A percentile compares a stretch with the other conserved stretches of the same genome.
phyloP scores from a whole-genome alignment of 2,888 invertebrate genomes.

The Eretmocerus hayati region DNA sequence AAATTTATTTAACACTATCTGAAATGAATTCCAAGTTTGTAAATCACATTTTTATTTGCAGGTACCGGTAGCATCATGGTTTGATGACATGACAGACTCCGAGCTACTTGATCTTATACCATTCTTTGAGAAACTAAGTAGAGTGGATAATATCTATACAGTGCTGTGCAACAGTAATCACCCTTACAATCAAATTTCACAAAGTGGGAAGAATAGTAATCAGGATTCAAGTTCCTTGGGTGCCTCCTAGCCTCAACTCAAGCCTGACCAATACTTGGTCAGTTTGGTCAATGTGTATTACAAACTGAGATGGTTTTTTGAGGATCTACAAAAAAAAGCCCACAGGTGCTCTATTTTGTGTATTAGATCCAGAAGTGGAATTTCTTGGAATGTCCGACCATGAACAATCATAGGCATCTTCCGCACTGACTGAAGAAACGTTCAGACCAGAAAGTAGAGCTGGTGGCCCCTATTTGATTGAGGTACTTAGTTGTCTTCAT shows the following conservation, averaged over 20 bases:
- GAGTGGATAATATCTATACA: slow-evolving; percentile 94
- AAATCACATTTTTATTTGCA: slow-evolving; percentile 41
- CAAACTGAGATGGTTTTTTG: slow-evolving; percentile 38
- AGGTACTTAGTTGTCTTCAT: too few relatives aligned
- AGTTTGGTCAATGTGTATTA: slow-evolving; percentile 31
- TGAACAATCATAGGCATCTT: too few relatives aligned
- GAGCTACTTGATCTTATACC: slow-evolving; percentile 96
- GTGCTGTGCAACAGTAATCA: slow-evolving; percentile 89
- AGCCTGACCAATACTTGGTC: slow-evolving; percentile 35
- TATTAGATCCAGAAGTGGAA: not conserved
- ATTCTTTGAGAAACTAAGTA: slow-evolving; percentile 94
- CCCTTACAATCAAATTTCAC: slow-evolving; percentile 57
- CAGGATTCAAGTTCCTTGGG: slow-evolving; percentile 39
- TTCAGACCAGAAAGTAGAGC: too few relatives aligned
- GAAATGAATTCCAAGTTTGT: not conserved
- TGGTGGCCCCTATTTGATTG: too few relatives aligned
- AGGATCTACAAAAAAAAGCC: slow-evolving; percentile 36
- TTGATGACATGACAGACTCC: slow-evolving; percentile 97
- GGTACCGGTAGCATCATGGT: slow-evolving; percentile 99
- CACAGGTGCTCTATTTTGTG: slow-evolving; percentile 21
- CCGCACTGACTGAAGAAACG: too few relatives aligned
- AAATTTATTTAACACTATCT: too few relatives aligned
- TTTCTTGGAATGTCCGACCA: not conserved
- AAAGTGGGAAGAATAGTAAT: slow-evolving; percentile 34
- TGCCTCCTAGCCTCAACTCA: slow-evolving; percentile 44